Evolutionary conservation across 2,797 vertebrate genomes (phyloP), one percentile per base, ranked within the genome.

Genomic region (Acrossocheilus wenchowensis): DNA sequence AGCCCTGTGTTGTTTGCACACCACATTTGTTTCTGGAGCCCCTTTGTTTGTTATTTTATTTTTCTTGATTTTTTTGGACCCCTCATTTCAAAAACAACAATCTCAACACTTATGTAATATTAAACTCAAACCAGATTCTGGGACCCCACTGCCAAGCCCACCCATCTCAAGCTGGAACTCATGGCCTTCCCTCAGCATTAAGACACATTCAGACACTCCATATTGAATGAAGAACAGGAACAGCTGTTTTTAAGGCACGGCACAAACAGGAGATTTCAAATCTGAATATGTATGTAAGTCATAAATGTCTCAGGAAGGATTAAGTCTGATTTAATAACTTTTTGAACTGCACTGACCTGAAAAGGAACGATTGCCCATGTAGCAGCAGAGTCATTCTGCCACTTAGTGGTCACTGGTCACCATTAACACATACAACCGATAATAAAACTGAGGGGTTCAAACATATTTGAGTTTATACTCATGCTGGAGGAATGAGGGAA

Each of bases 71-170:
- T 85, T 90, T 90, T 86, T 86, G 87, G 90, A 92, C 66, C 87
- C 86, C 88, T 90, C 54, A 48, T 91, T 89, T 92, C 78, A 91
- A 90, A 92, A 92, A 93, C 88, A 92, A 92, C 89, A 88, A 81
- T 90, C 85, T 92, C 87, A 89, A 88, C 12, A 48, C 89, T 95
- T 95, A 92, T 91, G 89, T 85, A 94, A 95, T 84, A 84, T 87
- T 64, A 93, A 94, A 95, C 92, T 88, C 88, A 86, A 92, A 94
- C 89, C 94, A 95, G 92, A 95, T 85, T 91, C 79, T 77, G 43
- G 84, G 74, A 74, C 89, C 60, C 71, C 64, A 26, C 80, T 81
- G 75, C 86, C 88, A 90, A 94, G 91, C 87, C 88, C 87, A 93
- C 92, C 91, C 90, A 90, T 90, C 86, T 75, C 64, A 64, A 80